These are phyloP conservation scores for Megaleporinus macrocephalus DNA, from an alignment of 2,113 vertebrate genomes.

Conservation along the genomic window DNA sequence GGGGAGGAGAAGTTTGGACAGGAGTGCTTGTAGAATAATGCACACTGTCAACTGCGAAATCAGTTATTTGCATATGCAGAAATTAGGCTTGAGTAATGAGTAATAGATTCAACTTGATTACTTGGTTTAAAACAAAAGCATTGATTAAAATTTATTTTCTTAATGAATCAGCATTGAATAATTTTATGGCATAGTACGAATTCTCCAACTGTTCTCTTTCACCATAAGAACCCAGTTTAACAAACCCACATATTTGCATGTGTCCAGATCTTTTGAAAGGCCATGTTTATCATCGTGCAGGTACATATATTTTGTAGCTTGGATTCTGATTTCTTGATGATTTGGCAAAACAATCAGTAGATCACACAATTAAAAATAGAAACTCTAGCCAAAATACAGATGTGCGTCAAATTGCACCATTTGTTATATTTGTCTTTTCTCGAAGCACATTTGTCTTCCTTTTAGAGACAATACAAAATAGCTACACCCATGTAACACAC, in stretches of 20 bases:
- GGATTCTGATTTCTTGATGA: background rate
- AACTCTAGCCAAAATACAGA: background rate
- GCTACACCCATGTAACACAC: slow-evolving; percentile 16
- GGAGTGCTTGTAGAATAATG: background rate
- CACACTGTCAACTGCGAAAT: background rate
- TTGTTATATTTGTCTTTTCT: background rate
- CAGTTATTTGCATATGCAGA: too few species aligned
- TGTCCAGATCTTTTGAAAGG: background rate
- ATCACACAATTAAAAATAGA: background rate
- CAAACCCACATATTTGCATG: background rate
- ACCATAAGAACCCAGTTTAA: background rate
- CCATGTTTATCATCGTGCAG: background rate
- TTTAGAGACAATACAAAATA: background rate
- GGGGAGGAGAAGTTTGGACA: slow-evolving; percentile 1
- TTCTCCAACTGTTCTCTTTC: too few species aligned
- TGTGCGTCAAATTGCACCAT: background rate
- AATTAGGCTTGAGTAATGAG: background rate
- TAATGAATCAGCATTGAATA: too few species aligned
- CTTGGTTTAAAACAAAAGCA: background rate
- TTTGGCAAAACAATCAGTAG: background rate
- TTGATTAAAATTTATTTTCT: background rate
- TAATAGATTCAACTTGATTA: background rate
- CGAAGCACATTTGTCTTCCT: background rate
- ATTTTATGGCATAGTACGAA: too few species aligned
- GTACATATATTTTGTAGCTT: too few species aligned